Evolutionary conservation across 2,888 invertebrate genomes (phyloP).

Genomic region (Scaptomyza tumidula): DNA sequence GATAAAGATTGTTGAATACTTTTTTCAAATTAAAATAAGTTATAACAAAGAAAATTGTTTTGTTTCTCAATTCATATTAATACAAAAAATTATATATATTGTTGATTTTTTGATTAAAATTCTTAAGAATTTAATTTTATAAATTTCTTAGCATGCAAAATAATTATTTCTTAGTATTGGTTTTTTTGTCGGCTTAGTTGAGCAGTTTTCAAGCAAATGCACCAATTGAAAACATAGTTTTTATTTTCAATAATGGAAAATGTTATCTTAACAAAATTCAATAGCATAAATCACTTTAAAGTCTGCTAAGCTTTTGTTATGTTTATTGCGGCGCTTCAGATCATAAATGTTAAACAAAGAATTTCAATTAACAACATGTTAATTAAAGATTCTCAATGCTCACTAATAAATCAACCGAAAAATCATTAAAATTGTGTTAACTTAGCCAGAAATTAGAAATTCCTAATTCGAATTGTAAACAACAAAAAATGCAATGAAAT

Average conservation of each 20-base stretch:
- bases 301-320: not conserved
- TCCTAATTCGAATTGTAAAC: conserved; percentile 14
- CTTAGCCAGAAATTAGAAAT: not conserved
- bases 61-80: no score
- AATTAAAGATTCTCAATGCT: conserved; percentile 61
- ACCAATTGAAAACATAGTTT: no score
- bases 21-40: no score
- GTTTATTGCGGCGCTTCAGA: conserved; percentile 8
- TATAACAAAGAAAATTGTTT: no score
- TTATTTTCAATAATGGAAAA: not conserved
- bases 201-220: no score
- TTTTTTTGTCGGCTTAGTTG: not conserved
- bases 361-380: conserved; percentile 46
- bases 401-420: conserved; percentile 69
- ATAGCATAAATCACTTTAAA: no score
- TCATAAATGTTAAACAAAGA: conserved; percentile 24
- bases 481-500: not conserved
- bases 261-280: not conserved
- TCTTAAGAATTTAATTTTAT: no score
- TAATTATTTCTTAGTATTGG: not conserved
- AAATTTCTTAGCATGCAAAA: not conserved
- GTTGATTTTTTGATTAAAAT: no score
- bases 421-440: conserved; percentile 43
- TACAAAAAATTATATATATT: no score
- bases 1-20: no score